A percentile compares a stretch with the other conserved stretches of the same genome.
These are phyloP conservation scores for Trogon melanurus DNA, from an alignment of 2,113 vertebrate genomes.

Conservation along the genomic window DNA sequence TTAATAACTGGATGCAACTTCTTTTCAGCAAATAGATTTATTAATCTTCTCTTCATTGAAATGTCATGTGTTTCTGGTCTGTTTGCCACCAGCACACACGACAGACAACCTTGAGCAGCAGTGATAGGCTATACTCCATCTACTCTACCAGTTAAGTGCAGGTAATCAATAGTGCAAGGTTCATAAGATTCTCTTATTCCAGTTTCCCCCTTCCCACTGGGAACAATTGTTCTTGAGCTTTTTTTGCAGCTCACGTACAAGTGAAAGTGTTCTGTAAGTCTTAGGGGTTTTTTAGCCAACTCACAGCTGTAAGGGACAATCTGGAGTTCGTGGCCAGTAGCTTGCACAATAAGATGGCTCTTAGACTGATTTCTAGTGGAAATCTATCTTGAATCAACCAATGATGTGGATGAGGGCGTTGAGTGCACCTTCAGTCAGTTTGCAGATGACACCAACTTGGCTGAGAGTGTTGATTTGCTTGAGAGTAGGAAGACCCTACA, in stretches of 20 bases:
- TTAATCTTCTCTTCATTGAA: neutral
- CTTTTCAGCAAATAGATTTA: neutral
- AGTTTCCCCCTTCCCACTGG: neutral
- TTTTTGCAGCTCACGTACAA: neutral
- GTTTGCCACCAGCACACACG: neutral
- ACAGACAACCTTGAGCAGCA: neutral
- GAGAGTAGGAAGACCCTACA: neutral
- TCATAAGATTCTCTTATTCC: neutral
- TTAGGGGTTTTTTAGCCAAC: neutral
- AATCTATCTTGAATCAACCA: neutral
- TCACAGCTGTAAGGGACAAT: neutral
- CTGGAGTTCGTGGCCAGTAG: conserved; percentile 13
- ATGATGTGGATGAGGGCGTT: neutral
- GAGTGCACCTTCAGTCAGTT: neutral
- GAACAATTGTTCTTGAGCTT: conserved; percentile 2
- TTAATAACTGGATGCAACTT: neutral
- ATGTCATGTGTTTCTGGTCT: neutral
- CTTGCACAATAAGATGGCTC: neutral
- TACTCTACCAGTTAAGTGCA: conserved; percentile 1
- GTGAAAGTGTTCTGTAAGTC: neutral
- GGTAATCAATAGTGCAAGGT: neutral
- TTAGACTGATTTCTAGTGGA: neutral
- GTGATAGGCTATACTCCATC: neutral
- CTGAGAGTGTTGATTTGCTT: neutral
- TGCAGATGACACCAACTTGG: neutral